Percentiles rank a stretch among this genome's conserved stretches.
phyloP scores from a whole-genome alignment of 2,113 vertebrate species.

The Phylloscopus trochilus region DNA sequence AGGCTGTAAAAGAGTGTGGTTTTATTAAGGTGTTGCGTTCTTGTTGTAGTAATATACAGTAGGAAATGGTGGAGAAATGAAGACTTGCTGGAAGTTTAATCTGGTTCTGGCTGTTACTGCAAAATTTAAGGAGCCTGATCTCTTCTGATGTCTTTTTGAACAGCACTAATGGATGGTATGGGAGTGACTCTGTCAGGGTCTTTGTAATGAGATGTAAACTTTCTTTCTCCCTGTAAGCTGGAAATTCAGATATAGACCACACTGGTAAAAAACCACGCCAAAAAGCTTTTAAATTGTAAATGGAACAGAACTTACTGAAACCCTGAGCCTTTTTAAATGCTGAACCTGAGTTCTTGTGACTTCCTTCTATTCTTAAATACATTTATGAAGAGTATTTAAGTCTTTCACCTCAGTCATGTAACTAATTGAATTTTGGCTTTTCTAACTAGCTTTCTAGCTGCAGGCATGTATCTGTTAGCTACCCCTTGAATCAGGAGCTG shows the following conservation, averaged over 20 bases:
- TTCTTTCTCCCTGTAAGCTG: not conserved
- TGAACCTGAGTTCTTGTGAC: not conserved
- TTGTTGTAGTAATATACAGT: not conserved
- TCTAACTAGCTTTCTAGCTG: not conserved
- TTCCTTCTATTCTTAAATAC: not conserved
- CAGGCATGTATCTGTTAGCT: not conserved
- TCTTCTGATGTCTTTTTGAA: not conserved
- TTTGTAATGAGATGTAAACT: not conserved
- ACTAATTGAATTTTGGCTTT: not conserved
- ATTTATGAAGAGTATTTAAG: not conserved
- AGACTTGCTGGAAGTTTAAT: not conserved
- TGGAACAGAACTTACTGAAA: not conserved
- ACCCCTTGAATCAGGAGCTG: not conserved
- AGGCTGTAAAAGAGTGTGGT: not conserved
- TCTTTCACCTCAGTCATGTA: not conserved
- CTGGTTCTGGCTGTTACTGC: not conserved
- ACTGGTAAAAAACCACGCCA: rapidly evolving
- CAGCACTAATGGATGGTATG: not conserved
- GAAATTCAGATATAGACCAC: not conserved
- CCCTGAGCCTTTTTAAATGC: not conserved
- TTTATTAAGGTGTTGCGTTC: not conserved
- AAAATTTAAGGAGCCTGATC: not conserved
- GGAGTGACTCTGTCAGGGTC: not conserved
- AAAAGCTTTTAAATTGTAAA: not conserved
- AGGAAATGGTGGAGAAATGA: not conserved